Evolutionary conservation across 1,140 invertebrate genomes (phyloP).

Genomic region (Heterodera schachtii): DNA sequence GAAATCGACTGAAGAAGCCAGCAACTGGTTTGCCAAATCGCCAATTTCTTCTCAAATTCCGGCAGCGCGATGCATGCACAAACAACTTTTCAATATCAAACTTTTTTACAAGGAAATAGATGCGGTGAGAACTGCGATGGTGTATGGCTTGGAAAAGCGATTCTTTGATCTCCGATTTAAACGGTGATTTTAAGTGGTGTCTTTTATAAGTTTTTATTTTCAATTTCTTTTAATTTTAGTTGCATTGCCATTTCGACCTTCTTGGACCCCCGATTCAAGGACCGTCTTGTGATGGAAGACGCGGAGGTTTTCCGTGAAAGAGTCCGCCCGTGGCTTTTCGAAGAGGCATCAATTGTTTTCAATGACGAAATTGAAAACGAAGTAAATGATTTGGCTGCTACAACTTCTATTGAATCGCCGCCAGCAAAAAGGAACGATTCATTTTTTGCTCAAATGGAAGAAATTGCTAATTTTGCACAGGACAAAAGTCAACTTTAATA

Average conservation of each 20-base stretch:
- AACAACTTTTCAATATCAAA: background rate
- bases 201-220: background rate
- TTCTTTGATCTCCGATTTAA: background rate
- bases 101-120: background rate
- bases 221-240: background rate
- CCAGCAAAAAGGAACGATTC: no score
- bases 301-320: no score
- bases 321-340: no score
- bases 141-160: background rate
- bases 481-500: no score
- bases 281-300: background rate
- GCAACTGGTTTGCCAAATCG: background rate
- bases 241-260: background rate
- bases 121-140: background rate
- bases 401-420: no score
- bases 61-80: background rate
- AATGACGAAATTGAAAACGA: no score
- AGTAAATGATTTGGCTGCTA: no score
- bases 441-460: no score
- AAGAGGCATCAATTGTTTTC: no score
- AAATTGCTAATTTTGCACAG: no score
- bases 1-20: background rate
- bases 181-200: background rate
- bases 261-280: background rate
- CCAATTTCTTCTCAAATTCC: background rate